Conservation (phyloP, 2,888 invertebrate genomes). For the Tinea trinotella region DNA sequence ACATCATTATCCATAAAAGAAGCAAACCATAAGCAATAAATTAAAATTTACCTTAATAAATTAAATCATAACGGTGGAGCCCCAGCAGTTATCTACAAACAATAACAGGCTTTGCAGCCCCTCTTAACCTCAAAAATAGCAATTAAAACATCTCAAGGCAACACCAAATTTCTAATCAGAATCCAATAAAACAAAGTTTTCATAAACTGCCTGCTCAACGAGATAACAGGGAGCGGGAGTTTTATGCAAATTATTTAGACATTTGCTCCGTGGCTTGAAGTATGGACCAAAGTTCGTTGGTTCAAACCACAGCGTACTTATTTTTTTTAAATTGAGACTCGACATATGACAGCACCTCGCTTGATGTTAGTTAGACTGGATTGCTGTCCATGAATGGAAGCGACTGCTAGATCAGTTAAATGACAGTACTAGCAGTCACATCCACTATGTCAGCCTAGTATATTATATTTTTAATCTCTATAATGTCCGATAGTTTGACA, state of each 20-base stretch:
- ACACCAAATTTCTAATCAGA: conserved; percentile 42
- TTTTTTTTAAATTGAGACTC: too few relatives aligned
- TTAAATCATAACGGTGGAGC: not conserved
- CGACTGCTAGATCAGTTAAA: too few relatives aligned
- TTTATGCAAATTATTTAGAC: conserved; percentile 57
- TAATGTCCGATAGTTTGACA: not conserved
- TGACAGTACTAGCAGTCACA: too few relatives aligned
- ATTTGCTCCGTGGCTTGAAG: too few relatives aligned
- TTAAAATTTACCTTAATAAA: not conserved
- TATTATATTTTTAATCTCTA: too few relatives aligned
- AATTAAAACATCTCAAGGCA: conserved; percentile 8
- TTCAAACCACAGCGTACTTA: too few relatives aligned
- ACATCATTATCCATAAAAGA: too few relatives aligned
- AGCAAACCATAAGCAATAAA: not conserved
- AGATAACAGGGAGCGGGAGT: conserved; percentile 59
- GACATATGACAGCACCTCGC: too few relatives aligned
- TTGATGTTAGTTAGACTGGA: too few relatives aligned
- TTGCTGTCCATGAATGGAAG: too few relatives aligned
- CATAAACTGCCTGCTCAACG: conserved; percentile 53
- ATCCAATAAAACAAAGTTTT: conserved; percentile 63
- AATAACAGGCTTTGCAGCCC: not conserved
- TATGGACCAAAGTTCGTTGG: not conserved
- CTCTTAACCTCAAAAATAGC: conserved; percentile 39
- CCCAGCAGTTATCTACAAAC: conserved; percentile 7
- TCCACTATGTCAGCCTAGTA: too few relatives aligned